Evolutionary conservation across 2,113 vertebrate species (phyloP).

Genomic region (Siphamia tubifer): DNA sequence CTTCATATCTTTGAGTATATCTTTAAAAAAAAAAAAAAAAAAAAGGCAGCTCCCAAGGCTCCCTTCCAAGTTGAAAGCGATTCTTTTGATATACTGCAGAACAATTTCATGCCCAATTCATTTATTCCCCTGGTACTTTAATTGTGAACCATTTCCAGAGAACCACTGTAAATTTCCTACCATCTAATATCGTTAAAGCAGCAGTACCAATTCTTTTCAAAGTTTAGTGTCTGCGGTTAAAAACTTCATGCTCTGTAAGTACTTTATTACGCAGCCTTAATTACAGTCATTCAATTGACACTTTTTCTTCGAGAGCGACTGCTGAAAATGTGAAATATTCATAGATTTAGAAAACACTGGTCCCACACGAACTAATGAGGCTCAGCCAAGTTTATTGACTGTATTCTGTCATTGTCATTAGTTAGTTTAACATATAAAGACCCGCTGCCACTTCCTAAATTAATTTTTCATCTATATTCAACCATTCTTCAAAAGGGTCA

Average conservation of each 20-base stretch:
- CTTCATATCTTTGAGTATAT: conserved; percentile 53
- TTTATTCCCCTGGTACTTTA: conserved; percentile 56
- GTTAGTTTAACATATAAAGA: no score
- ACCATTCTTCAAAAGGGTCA: no score
- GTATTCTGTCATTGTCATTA: neutral
- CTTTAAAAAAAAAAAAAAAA: neutral
- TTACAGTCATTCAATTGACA: conserved; percentile 20
- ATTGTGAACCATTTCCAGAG: conserved; percentile 59
- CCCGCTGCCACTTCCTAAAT: no score
- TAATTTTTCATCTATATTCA: no score
- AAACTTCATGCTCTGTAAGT: conserved; percentile 31
- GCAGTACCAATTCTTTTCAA: conserved; percentile 17
- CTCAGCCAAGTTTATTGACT: no score
- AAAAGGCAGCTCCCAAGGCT: conserved; percentile 18
- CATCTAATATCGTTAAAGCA: conserved; percentile 31
- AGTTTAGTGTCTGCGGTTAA: conserved; percentile 25
- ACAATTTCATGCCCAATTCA: conserved; percentile 61
- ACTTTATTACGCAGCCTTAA: conserved; percentile 28
- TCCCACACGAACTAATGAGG: conserved; percentile 14
- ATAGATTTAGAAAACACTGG: conserved; percentile 23
- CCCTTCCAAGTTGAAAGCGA: conserved; percentile 50
- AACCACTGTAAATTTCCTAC: conserved; percentile 45
- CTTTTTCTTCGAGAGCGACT: conserved; percentile 12
- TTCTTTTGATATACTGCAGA: conserved; percentile 58
- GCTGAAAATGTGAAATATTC: conserved; percentile 23